Percentiles rank a stretch among this genome's conserved stretches.
Conservation (phyloP, 2,797 vertebrate genomes). For the Chiloscyllium punctatum region DNA sequence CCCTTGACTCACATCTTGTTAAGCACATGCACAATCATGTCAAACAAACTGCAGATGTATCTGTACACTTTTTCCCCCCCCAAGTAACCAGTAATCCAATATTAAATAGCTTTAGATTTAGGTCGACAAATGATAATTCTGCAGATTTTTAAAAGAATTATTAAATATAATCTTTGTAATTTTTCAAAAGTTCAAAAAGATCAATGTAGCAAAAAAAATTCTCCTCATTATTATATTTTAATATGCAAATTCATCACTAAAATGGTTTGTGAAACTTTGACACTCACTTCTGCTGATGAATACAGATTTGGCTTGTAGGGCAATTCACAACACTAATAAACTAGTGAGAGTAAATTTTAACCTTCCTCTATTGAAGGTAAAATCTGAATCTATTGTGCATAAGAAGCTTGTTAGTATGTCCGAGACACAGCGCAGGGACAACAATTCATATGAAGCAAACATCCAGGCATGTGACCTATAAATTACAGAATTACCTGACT, state of each 20-base stretch:
- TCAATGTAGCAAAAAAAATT: background rate
- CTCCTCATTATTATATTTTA: background rate
- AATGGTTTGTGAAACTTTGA: background rate
- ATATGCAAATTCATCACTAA: background rate
- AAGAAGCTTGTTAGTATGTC: background rate
- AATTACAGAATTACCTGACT: background rate
- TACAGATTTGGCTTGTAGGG: background rate
- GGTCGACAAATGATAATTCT: background rate
- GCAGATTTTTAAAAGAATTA: background rate
- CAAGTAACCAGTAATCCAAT: background rate
- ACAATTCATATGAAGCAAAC: background rate
- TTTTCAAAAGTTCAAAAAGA: background rate
- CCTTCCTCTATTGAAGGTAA: background rate
- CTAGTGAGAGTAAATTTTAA: background rate
- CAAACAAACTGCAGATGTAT: background rate
- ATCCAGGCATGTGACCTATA: background rate
- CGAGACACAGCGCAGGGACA: background rate
- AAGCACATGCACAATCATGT: background rate
- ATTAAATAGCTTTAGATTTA: background rate
- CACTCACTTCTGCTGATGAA: background rate
- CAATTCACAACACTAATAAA: background rate
- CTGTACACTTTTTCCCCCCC: background rate
- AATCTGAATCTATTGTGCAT: slow-evolving; percentile 22
- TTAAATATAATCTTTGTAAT: background rate
- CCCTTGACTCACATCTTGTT: background rate